Evolutionary conservation across 2,113 vertebrate species (phyloP), one percentile per base, ranked within the genome.

Genomic region (Pteruthius melanotis): DNA sequence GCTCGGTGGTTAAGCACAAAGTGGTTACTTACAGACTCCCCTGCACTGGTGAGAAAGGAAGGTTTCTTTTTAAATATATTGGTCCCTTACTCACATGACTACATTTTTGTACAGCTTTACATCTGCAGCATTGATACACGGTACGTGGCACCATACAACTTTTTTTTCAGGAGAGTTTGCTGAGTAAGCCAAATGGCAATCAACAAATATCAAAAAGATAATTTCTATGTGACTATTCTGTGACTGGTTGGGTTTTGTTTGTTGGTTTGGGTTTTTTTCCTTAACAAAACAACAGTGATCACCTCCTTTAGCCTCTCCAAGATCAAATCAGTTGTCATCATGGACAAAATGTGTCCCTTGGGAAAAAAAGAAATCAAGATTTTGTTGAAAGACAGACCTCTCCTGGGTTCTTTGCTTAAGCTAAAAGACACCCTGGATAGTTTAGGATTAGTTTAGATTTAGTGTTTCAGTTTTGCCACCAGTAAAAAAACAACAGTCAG

Each of bases 111-210:
- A 27, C 13, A 27, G 57, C 22, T 72, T 65, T 80, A 17, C 13
- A 12, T 20, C 26, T 1, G 6, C 15, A n/a, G 31, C 27, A 7
- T 20, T 35, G 19, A 35, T 23, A 21, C 10, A 20, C 35, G 28
- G 19, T 7, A 28, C 30, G 13, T 15, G 15, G 8, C 53, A 64
- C 1, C 3, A 30, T 7, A 3, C 1, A 16, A 3, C 28, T 24
- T 17, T 19, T 20, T 33, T 31, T 22, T 2, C 21, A 33, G 17
- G 30, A 53, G 16, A 68, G 31, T 65, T 82, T 69, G 7, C 8
- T 44, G 12, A 52, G 42, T 18, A 64, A 76, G 6, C 8, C 40
- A 69, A 90, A 68, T 16, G 24, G 2, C 11, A 69, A 65, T 7
- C 6, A 40, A 15, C 7, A 81, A 35, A 56, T 24, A 63, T 6